Base-by-base conservation (phyloP, 2,113 vertebrate genomes). In the Brachirus orientalis region DNA sequence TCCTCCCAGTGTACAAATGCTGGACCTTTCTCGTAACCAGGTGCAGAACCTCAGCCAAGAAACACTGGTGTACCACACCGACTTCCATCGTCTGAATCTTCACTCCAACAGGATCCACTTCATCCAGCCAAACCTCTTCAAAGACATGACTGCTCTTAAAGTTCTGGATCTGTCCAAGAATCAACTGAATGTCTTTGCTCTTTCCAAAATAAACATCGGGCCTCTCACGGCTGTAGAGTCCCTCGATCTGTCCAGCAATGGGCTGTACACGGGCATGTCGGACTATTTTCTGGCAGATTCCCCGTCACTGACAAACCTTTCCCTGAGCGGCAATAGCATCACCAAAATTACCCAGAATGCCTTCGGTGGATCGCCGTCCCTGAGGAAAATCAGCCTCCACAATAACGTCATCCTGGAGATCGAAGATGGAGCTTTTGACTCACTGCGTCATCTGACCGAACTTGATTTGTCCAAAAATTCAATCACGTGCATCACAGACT, bases 331-430 rank as follows among this genome's bases (percentile, higher is more conserved):
- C 66, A 99, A 99, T 72, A 98, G 97, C 88, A 96, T 99, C 66
- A 94, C 95, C 0, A 93, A 89, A 75, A 89, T 99, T 35, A 81
- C 89, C 1, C 89, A 89, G 0, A 74, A 78, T 5, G 95, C 92
- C 38, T 98, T 99, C 78, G 71, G 60, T 12, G 93, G 94, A 6
- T 83, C 91, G 11, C 88, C 81, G 0, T 81, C 1, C 0, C 67
- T 99, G 8, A 90, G 79, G 50, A 94, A 78, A 51, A 81, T 99
- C 55, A 93, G 94, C 80, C 93, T 99, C 3, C 96, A 96, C 58
- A 96, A 96, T 36, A 99, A 99, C 0, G 94, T 98, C 75, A 95
- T 99, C 50, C 85, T 98, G 90, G 96, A 98, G 80, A 98, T 99
- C 5, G 94, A 98, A 78, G 95, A 94, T 1, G 97, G 97, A 0